These are phyloP conservation scores for Aporophyla nigra DNA, from an alignment of 2,888 invertebrate genomes.

Conservation along the genomic window DNA sequence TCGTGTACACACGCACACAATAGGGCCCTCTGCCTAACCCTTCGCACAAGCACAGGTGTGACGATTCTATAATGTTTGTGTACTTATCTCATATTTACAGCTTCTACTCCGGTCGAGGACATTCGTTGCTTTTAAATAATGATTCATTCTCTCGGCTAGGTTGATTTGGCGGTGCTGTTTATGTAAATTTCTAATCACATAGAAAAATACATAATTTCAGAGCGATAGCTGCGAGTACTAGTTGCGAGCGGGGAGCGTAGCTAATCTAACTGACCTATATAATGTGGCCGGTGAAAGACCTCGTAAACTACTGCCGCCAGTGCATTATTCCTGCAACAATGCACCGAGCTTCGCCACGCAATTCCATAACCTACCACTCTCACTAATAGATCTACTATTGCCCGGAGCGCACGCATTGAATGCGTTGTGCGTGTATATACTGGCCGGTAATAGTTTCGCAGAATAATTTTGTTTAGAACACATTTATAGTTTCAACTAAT, in stretches of 20 bases:
- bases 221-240: slow-evolving; percentile 63
- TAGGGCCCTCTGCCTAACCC: slow-evolving; percentile 52
- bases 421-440: slow-evolving; percentile 67
- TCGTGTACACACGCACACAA: slow-evolving; percentile 35
- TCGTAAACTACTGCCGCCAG: slow-evolving; percentile 88
- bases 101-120: background rate
- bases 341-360: slow-evolving; percentile 74
- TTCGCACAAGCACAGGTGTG: slow-evolving; percentile 54
- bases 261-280: slow-evolving; percentile 91
- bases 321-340: slow-evolving; percentile 89
- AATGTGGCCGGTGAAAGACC: slow-evolving; percentile 89
- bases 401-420: slow-evolving; percentile 66
- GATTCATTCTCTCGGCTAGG: background rate
- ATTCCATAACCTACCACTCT: slow-evolving; percentile 78
- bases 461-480: slow-evolving; percentile 85
- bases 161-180: background rate
- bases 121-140: slow-evolving; percentile 17
- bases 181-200: slow-evolving; percentile 43
- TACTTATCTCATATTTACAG: slow-evolving; percentile 39
- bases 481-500: slow-evolving; percentile 82
- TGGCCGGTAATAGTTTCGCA: slow-evolving; percentile 77
- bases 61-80: slow-evolving; percentile 36
- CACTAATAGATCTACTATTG: slow-evolving; percentile 75
- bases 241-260: slow-evolving; percentile 78
- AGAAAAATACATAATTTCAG: slow-evolving; percentile 60